A percentile compares a stretch with the other conserved stretches of the same genome.
phyloP scores from a whole-genome alignment of 1,140 invertebrate species.

The Musca vetustissima region DNA sequence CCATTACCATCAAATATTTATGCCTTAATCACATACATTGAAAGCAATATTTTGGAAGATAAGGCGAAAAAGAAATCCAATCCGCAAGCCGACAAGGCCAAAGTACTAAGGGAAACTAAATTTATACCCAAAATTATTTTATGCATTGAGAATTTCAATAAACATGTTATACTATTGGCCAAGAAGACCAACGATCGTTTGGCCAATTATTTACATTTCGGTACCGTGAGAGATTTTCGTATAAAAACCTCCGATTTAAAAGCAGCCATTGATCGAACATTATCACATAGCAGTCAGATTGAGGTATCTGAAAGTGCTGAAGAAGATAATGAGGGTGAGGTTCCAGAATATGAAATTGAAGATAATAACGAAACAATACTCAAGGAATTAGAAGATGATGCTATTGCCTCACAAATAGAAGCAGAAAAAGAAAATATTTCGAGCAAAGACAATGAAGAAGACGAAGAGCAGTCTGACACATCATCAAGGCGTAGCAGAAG shows the following conservation, averaged over 20 bases:
- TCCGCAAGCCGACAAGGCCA: conserved; percentile 57
- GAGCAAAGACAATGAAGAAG: not conserved
- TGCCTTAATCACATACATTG: conserved; percentile 60
- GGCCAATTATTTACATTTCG: conserved; percentile 59
- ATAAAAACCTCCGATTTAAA: conserved; percentile 57
- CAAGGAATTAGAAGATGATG: not conserved
- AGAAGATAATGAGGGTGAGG: conserved; percentile 1
- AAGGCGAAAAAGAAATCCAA: conserved; percentile 39
- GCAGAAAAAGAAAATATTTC: not conserved
- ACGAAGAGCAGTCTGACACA: not conserved
- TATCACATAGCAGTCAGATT: conserved; percentile 42
- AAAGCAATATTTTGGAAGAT: conserved; percentile 55
- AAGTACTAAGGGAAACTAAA: conserved; percentile 63
- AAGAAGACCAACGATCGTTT: conserved; percentile 62
- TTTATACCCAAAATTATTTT: conserved; percentile 62
- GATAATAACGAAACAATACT: not conserved
- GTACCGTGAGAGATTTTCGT: conserved; percentile 62
- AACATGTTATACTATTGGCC: conserved; percentile 60
- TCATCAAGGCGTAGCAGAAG: not conserved
- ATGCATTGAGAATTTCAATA: conserved; percentile 64
- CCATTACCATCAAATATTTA: conserved; percentile 60
- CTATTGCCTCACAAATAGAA: too few species aligned
- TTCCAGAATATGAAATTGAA: not conserved
- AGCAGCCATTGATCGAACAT: conserved; percentile 56
- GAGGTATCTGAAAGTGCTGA: conserved; percentile 33